These are phyloP conservation scores for Masnerella sp. DNA, from an alignment of 2,888 invertebrate species.

Conservation along the genomic window DNA sequence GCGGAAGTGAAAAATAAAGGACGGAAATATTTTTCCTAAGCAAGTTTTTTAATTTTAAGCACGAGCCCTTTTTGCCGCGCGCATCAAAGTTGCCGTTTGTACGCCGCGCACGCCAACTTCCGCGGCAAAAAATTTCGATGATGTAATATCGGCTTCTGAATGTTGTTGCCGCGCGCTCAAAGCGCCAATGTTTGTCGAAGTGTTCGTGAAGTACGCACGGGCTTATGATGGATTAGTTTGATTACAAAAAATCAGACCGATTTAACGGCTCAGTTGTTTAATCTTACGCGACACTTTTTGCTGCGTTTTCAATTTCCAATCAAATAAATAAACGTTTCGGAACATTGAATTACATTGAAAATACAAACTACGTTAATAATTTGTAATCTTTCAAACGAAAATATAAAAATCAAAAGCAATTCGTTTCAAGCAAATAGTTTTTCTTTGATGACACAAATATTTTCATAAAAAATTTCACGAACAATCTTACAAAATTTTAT, in stretches of 20 bases:
- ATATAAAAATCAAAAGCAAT: too few species aligned
- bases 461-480: too few species aligned
- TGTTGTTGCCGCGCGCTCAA: background rate
- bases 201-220: background rate
- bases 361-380: too few species aligned
- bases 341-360: too few species aligned
- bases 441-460: too few species aligned
- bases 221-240: background rate
- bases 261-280: background rate
- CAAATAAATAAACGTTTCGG: too few species aligned
- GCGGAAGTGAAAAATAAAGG: constrained; percentile 16
- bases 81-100: constrained; percentile 26
- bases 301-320: too few species aligned
- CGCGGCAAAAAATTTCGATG: constrained; percentile 17
- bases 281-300: background rate
- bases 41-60: constrained; percentile 33
- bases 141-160: constrained; percentile 12
- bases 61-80: constrained; percentile 10
- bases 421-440: too few species aligned
- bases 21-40: constrained; percentile 27
- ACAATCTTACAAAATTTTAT: too few species aligned
- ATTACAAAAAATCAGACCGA: background rate
- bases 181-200: constrained; percentile 6
- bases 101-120: constrained; percentile 4
- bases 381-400: too few species aligned